phyloP scores from a whole-genome alignment of 2,113 vertebrate species.

The Myotis davidii region DNA sequence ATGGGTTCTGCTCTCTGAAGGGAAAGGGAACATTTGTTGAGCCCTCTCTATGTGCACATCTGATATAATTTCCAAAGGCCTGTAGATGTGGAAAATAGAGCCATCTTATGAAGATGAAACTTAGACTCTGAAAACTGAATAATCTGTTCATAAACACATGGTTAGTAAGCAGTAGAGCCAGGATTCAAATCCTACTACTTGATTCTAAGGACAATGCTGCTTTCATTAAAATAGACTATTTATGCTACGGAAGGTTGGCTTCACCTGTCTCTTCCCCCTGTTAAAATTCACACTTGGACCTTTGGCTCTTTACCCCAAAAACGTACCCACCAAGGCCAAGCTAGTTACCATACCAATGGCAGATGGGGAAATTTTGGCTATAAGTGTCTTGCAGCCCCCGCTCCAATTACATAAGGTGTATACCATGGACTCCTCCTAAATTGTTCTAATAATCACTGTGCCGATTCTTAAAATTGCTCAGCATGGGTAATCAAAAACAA shows the following conservation, averaged over 20 bases:
- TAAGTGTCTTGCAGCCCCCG: not conserved
- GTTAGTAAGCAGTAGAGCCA: not conserved
- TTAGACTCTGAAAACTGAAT: constrained; percentile 1
- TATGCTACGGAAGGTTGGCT: not conserved
- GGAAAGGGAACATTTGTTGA: not conserved
- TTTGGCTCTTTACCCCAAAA: not conserved
- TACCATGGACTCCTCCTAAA: not conserved
- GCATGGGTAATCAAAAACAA: constrained; percentile 48
- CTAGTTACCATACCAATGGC: not conserved
- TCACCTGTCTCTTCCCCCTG: not conserved
- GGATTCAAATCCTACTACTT: not conserved
- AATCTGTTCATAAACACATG: not conserved
- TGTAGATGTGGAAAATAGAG: not conserved
- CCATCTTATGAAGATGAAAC: not conserved
- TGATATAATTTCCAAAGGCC: constrained; percentile 1
- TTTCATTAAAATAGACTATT: not conserved
- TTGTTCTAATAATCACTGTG: not conserved
- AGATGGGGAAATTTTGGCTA: not conserved
- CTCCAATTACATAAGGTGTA: not conserved
- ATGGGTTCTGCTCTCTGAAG: not conserved
- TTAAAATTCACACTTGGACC: not conserved
- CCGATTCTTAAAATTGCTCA: constrained; percentile 6
- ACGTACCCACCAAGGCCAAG: not conserved
- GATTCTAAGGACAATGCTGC: not conserved
- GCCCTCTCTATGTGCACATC: not conserved